A percentile compares a stretch with the other conserved stretches of the same genome.
Conservation (phyloP, 1,140 invertebrate genomes). For the Papilio aristodemus region DNA sequence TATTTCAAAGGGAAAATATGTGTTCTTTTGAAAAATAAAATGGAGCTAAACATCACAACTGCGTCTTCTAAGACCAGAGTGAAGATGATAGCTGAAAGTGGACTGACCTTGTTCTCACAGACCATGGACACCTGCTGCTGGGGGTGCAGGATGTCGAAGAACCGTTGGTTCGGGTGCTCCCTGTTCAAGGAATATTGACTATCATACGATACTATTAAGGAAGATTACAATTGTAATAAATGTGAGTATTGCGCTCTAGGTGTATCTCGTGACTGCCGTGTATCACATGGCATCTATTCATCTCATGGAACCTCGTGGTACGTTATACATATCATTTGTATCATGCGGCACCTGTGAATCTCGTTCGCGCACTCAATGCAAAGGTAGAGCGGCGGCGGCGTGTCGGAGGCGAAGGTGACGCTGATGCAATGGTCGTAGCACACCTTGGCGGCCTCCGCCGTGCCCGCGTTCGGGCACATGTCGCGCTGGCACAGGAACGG, state of each 20-base stretch:
- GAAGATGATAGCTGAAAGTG: constrained; percentile 25
- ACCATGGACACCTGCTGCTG: constrained; percentile 96
- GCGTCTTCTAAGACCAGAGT: no score
- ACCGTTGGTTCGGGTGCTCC: constrained; percentile 91
- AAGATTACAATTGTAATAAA: no score
- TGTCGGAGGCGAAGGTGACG: constrained; percentile 90
- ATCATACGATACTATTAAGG: no score
- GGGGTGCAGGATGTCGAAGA: constrained; percentile 95
- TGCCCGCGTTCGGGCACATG: constrained; percentile 90
- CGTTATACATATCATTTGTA: no score
- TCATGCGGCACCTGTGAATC: constrained; percentile 82
- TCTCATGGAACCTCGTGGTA: constrained; percentile 84
- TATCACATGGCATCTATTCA: constrained; percentile 80
- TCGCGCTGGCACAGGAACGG: constrained; percentile 93
- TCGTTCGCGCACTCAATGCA: constrained; percentile 98
- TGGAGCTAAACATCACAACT: no score
- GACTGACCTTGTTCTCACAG: constrained; percentile 96
- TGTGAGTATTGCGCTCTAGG: no score
- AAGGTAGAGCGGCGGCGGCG: constrained; percentile 95
- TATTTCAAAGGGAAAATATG: no score
- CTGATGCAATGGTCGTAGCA: constrained; percentile 93
- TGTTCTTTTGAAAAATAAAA: no score
- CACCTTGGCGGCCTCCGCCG: constrained; percentile 94
- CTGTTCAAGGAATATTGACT: constrained; percentile 72
- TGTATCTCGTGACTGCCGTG: constrained; percentile 3